phyloP scores from a whole-genome alignment of 1,140 invertebrate species.

The Bombus sylvicola region DNA sequence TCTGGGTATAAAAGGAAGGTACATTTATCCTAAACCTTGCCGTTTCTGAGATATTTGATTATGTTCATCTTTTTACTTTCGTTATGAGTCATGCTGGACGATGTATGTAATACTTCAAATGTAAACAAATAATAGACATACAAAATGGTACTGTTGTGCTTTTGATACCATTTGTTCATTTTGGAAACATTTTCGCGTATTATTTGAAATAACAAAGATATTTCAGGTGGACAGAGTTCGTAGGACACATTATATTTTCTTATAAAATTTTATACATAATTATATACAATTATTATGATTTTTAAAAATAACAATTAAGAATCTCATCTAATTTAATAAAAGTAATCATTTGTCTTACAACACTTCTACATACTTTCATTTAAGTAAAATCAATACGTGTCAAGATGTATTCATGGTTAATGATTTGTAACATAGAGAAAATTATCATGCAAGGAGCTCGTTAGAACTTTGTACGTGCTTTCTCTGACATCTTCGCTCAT shows the following conservation, averaged over 20 bases:
- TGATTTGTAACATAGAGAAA: constrained; percentile 19
- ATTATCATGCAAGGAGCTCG: constrained; percentile 19
- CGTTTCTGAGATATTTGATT: too few relatives aligned
- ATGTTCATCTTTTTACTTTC: too few relatives aligned
- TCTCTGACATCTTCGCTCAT: constrained; percentile 9
- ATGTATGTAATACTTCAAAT: too few relatives aligned
- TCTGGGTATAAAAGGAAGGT: too few relatives aligned
- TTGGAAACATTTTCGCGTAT: too few relatives aligned
- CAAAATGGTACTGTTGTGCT: too few relatives aligned
- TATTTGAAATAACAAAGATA: too few relatives aligned
- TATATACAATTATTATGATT: not conserved
- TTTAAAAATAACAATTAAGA: not conserved
- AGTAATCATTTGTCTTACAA: not conserved
- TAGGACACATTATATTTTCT: not conserved
- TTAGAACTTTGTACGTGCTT: constrained; percentile 21
- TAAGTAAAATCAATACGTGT: not conserved
- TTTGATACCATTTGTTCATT: too few relatives aligned
- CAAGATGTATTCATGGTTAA: constrained; percentile 4
- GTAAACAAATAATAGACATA: too few relatives aligned
- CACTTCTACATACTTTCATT: constrained; percentile 4
- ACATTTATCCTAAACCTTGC: too few relatives aligned
- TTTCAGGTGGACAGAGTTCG: too few relatives aligned
- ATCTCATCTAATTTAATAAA: not conserved
- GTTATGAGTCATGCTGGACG: too few relatives aligned
- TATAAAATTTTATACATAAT: not conserved